phyloP scores from a whole-genome alignment of 23 tunicate genomes.

The Clavelina lepadiformis region DNA sequence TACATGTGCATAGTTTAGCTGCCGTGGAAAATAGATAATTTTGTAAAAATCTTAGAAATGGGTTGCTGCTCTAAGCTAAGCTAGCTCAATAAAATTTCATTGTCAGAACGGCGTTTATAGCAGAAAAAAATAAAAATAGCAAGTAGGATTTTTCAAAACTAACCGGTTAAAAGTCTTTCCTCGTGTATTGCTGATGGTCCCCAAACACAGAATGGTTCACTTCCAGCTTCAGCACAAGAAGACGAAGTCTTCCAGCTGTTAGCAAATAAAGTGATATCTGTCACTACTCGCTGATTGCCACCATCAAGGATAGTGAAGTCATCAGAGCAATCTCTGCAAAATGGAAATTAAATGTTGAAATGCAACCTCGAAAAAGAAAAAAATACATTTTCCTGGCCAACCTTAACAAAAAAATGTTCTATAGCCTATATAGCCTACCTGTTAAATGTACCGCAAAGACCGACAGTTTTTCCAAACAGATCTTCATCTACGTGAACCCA shows the following conservation, averaged over 20 bases:
- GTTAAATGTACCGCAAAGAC: slow-evolving; percentile 97
- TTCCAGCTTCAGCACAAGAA: slow-evolving; percentile 58
- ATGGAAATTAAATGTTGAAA: not conserved
- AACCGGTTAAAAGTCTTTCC: slow-evolving; percentile 76
- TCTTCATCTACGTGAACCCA: slow-evolving; percentile 95
- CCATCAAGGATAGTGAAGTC: slow-evolving; percentile 77
- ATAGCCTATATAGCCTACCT: slow-evolving; percentile 24
- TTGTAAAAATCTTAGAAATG: too few species aligned
- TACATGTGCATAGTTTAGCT: too few species aligned
- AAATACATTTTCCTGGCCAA: not conserved
- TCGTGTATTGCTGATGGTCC: slow-evolving; percentile 43
- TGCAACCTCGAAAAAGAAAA: not conserved
- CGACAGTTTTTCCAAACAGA: slow-evolving; percentile 77
- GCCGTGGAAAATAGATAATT: too few species aligned
- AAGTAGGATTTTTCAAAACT: too few species aligned
- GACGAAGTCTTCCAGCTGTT: slow-evolving; percentile 76
- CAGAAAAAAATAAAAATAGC: too few species aligned
- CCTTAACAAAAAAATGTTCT: not conserved
- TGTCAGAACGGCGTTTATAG: too few species aligned
- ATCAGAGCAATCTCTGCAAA: slow-evolving; percentile 58
- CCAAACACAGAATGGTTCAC: slow-evolving; percentile 84
- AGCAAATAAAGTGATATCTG: slow-evolving; percentile 67
- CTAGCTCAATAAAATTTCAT: too few species aligned
- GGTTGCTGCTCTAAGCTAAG: too few species aligned
- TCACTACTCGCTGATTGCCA: slow-evolving; percentile 36